phyloP scores from a whole-genome alignment of 2,888 invertebrate genomes.

The Parthenolecanium corni region DNA sequence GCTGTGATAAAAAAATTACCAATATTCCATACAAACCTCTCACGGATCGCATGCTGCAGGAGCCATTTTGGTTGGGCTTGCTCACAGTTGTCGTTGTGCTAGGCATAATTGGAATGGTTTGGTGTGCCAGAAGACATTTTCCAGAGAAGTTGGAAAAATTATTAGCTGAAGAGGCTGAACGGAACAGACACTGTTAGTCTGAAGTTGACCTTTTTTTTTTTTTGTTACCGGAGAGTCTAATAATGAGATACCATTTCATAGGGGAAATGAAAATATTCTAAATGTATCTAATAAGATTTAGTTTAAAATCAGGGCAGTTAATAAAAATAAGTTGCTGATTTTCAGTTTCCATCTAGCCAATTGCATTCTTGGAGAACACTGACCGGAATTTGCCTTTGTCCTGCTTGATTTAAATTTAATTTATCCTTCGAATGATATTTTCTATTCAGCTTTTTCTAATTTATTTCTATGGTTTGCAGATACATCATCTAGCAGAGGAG shows the following conservation, averaged over 20 bases:
- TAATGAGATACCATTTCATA: no score
- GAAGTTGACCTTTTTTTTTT: conserved; percentile 31
- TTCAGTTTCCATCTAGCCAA: no score
- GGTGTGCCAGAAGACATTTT: conserved; percentile 76
- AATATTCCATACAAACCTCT: conserved; percentile 59
- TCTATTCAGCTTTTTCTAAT: no score
- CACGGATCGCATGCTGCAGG: conserved; percentile 69
- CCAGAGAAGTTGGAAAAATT: conserved; percentile 75
- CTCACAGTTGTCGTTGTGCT: conserved; percentile 72
- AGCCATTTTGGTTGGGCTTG: conserved; percentile 80
- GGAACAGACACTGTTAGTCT: conserved; percentile 51
- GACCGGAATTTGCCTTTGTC: no score
- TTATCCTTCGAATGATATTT: no score
- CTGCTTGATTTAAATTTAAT: no score
- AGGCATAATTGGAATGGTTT: conserved; percentile 63
- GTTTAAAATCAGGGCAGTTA: no score
- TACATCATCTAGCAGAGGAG: conserved; percentile 3
- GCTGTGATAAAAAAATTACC: conserved; percentile 57
- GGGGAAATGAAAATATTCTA: no score
- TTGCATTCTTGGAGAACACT: no score
- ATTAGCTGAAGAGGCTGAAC: conserved; percentile 64
- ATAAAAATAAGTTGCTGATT: no score
- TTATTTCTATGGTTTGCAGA: neutral
- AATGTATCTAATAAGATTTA: no score
- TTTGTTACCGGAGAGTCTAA: no score